Base-by-base conservation (phyloP, 2,888 invertebrate genomes). In the Liodrosophila aerea region DNA sequence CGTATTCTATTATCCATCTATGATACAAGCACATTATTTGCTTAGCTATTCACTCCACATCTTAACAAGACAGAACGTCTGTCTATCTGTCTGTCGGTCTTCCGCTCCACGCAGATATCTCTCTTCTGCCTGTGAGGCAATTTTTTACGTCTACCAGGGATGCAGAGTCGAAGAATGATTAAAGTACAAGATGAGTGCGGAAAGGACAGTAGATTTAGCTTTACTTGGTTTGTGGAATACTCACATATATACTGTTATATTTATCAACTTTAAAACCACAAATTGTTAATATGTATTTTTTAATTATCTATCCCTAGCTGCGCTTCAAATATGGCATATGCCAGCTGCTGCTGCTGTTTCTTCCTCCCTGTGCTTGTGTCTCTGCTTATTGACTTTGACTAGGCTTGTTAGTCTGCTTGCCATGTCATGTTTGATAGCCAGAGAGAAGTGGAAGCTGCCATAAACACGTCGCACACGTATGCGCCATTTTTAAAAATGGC, bases 381-480 rank as follows among this genome's bases (percentile, higher is more conserved):
- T 40, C 39, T 31, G 51, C 3, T 56, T 76, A 70, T 76, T 70
- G 77, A 51, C 44, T 60, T 61, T 43, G 65, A 41, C 57, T 58
- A 33, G 59, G 59, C 40, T 58, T 56, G 31, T 59, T 72, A 40
- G 56, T 31, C 54, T 54, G 76, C 39, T 53, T 71, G 69, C 63
- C 69, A 64, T 64, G 64, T 52, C 61, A 64, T 60, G 81, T 22
- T 22, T 22, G 5, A 5, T 76, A 54, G 58, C 73, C 36, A 43
- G 46, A 43, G 29, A n/a, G 22, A 22, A 22, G 22, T 22, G 22
- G 22, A 22, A 40, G 34, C 59, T 74, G 82, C 65, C 78, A 85
- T 78, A 74, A 84, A 57, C 77, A 78, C 77, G 85, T 78, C 82
- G 63, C 75, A 81, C 77, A 78, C 77, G 77, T 78, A 65, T 74